A percentile compares a stretch with the other conserved stretches of the same genome.
phyloP scores from a whole-genome alignment of 2,113 vertebrate species.

The Trichechus manatus region DNA sequence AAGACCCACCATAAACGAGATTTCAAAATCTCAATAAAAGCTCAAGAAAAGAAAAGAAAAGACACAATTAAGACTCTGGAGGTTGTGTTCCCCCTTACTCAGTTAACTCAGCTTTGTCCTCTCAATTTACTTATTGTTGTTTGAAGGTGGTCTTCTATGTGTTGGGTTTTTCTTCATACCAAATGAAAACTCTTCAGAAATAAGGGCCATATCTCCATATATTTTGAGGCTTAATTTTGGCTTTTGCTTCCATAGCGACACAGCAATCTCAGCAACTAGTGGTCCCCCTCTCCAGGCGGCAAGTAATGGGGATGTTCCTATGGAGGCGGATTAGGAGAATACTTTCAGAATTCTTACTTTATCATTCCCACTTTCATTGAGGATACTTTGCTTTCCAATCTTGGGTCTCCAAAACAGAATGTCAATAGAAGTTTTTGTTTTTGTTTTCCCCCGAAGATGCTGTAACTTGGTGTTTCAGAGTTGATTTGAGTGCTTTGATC shows the following conservation, averaged over 20 bases:
- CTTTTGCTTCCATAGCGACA: background rate
- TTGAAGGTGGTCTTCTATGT: background rate
- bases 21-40: background rate
- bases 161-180: background rate
- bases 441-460: background rate
- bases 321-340: background rate
- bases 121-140: background rate
- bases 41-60: no score
- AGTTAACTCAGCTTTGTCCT: background rate
- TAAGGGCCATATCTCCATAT: background rate
- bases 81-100: background rate
- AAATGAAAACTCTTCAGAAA: background rate
- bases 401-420: background rate
- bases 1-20: background rate
- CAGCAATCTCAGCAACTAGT: no score
- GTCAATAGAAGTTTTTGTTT: background rate
- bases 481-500: background rate
- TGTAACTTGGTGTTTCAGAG: background rate
- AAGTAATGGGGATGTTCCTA: background rate
- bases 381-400: background rate
- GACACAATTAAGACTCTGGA: background rate
- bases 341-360: background rate
- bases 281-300: background rate
- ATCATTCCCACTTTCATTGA: background rate
- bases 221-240: background rate